Conservation (phyloP, 2,113 vertebrate species). For the Strix uralensis region DNA sequence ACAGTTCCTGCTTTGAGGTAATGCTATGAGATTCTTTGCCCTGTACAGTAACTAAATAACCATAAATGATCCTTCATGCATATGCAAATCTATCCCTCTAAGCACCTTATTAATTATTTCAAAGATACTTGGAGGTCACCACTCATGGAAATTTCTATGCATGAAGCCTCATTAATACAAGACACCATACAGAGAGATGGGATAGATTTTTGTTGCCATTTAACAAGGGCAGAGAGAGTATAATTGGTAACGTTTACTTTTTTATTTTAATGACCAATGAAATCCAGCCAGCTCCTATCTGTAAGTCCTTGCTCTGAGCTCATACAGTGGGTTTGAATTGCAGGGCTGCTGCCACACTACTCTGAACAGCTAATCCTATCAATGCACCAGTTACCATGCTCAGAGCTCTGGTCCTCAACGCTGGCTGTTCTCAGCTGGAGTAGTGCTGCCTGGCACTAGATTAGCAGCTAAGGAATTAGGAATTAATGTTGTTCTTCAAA, state of each 20-base stretch:
- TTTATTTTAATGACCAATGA: constrained; percentile 27
- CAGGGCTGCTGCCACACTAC: neutral
- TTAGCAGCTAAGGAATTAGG: neutral
- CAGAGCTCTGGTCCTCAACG: neutral
- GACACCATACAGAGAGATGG: constrained; percentile 42
- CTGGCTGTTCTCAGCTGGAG: neutral
- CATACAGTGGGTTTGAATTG: neutral
- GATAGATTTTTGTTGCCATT: constrained; percentile 51
- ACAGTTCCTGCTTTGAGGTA: constrained; percentile 20
- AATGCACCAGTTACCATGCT: neutral
- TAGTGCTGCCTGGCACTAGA: neutral
- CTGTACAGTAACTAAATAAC: constrained; percentile 62
- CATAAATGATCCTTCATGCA: constrained; percentile 64
- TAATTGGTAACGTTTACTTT: constrained; percentile 26
- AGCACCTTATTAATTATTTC: constrained; percentile 80
- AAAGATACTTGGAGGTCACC: constrained; percentile 76
- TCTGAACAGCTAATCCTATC: constrained; percentile 1
- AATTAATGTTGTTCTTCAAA: neutral
- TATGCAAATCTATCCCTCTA: constrained; percentile 71
- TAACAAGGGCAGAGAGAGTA: constrained; percentile 51
- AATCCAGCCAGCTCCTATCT: neutral
- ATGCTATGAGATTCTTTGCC: constrained; percentile 15
- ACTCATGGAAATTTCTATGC: constrained; percentile 67
- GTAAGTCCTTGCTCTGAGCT: neutral
- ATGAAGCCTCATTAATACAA: constrained; percentile 72